Evolutionary conservation across 2,888 invertebrate species (phyloP), one percentile per base, ranked within the genome.

Genomic region (Limenitis camilla): DNA sequence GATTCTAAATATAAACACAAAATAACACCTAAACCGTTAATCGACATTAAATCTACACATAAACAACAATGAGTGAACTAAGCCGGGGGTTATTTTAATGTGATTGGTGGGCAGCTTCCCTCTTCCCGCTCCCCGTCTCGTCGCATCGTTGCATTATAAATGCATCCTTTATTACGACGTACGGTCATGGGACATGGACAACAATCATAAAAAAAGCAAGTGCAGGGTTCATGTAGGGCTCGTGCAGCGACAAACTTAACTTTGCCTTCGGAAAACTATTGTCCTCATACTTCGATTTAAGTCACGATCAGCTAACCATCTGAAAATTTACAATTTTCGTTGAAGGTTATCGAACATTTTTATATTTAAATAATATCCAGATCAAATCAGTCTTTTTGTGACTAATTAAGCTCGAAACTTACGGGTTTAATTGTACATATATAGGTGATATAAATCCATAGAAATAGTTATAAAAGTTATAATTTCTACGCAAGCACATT

Each of bases 101-200:
- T 80, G 81, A 83, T 82, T 81, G 83, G 74, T 68, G 63, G 69
- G 57, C 62, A 59, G 62, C 63, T 64, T 74, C 80, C 73, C 72
- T 69, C 66, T 71, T 61, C 63, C 63, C 65, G 72, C 74, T 80
- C 73, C 72, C 69, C 66, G 72, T 61, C 63, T 63, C 65, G 72
- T 62, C 68, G 70, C 74, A 71, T 70, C 78, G 71, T 73, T 83
- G 81, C 78, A 86, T 84, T 82, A 85, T 80, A 83, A 78, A 86
- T 83, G 78, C 79, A 76, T 74, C 74, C 71, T 69, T 68, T 62
- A 61, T 53, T 46, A 63, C 43, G 61, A 74, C 71, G 69, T 57
- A 76, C 61, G 49, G 72, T 0, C 8, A 6, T 5, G 4, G 32
- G 56, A 56, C 47, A 45, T 52, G 39, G 35, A 57, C 40, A 65